Evolutionary conservation across 2,113 vertebrate species (phyloP), one percentile per base, ranked within the genome.

Genomic region (Alces alces): DNA sequence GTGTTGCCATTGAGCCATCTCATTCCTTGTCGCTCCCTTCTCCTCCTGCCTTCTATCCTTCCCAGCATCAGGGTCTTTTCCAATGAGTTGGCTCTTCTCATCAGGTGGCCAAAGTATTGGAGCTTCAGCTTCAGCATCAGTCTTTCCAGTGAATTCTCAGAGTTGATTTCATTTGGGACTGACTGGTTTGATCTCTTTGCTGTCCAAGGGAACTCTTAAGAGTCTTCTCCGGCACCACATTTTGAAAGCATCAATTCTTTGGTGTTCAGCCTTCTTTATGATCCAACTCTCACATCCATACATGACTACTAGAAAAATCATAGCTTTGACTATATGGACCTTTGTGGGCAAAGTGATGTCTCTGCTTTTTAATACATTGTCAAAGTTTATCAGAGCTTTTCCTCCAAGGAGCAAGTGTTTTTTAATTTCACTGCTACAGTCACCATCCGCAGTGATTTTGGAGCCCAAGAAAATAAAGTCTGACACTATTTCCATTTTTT

Each of bases 1-100:
- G 17, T 36, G n/a, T 21, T 70, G n/a, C 17, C n/a, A 70, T 70
- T 9, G 1, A 36, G n/a, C 64, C 64, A 21, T 70, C 64, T 70
- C 33, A 66, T 66, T n/a, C 9, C n/a, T 17, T 70, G 17, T 70
- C 0, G 0, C 2, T n/a, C 9, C 9, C n/a, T 70, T 70, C 64
- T 66, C 19, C 64, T 70, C 64, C n/a, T 70, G n/a, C 9, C n/a
- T 36, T 70, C 64, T 21, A 12, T 70, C 64, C 9, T 70, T 36
- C 64, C n/a, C 64, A 70, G 64, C 64, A 36, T 70, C 4, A 70
- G 9, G n/a, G n/a, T 36, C 64, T 23, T 70, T 70, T 70, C n/a
- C n/a, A 70, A 21, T 36, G 64, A 70, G 64, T 5, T 70, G 17
- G 9, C n/a, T 36, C n/a, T 21, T 70, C 17, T 70, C 64, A 21